Conservation (phyloP, 2,888 invertebrate species). For the Drosophila putrida region DNA sequence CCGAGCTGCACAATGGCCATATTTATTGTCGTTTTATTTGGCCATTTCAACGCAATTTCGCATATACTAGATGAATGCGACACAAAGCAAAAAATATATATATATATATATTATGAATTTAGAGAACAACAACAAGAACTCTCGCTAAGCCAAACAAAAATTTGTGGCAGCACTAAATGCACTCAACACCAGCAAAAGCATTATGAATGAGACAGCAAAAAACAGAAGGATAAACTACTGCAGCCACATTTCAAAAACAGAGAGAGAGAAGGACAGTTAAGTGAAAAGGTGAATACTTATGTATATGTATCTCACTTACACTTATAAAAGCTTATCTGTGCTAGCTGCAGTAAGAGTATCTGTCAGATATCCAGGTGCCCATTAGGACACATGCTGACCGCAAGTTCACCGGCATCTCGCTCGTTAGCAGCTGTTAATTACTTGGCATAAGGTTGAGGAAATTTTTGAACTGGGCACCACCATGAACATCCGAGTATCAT, state of each 20-base stretch:
- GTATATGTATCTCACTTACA: not conserved
- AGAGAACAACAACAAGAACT: slow-evolving; percentile 13
- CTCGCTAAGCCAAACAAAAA: slow-evolving; percentile 41
- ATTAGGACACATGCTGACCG: slow-evolving; percentile 33
- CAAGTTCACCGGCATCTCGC: slow-evolving; percentile 22
- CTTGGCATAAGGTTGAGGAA: slow-evolving; percentile 68
- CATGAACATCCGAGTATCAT: not conserved
- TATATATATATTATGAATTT: slow-evolving; percentile 35
- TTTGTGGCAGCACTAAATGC: slow-evolving; percentile 49
- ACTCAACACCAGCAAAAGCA: slow-evolving; percentile 17
- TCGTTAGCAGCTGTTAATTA: slow-evolving; percentile 71
- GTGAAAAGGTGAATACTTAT: not conserved
- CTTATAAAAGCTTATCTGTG: slow-evolving; percentile 2
- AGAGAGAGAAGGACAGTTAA: not conserved
- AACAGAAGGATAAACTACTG: slow-evolving; percentile 19
- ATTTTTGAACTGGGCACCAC: slow-evolving; percentile 37
- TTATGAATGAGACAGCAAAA: slow-evolving; percentile 42
- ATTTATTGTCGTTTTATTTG: slow-evolving; percentile 76
- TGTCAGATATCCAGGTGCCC: slow-evolving; percentile 34
- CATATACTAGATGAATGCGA: slow-evolving; percentile 16
- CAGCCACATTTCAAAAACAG: not conserved
- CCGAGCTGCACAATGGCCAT: slow-evolving; percentile 63
- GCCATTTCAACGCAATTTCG: slow-evolving; percentile 68
- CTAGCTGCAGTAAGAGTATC: not conserved
- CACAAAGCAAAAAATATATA: slow-evolving; percentile 3